These are phyloP conservation scores for Lissonota sp. DNA, from an alignment of 2,888 invertebrate species.

Conservation along the genomic window DNA sequence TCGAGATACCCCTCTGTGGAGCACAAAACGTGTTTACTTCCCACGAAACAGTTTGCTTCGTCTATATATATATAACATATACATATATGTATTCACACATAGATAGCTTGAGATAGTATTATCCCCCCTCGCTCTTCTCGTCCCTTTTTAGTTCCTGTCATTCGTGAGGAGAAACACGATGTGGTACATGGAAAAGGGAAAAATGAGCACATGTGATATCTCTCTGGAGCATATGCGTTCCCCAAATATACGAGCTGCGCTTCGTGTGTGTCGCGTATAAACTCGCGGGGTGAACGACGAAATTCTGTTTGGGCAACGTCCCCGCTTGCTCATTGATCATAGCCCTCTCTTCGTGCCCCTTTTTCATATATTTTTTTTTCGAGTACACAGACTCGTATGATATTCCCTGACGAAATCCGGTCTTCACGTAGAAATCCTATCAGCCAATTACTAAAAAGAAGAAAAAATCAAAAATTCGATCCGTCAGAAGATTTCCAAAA, in stretches of 20 bases:
- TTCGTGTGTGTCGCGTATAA: constrained; percentile 53
- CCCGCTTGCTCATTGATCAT: constrained; percentile 29
- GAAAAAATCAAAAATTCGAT: too few species aligned
- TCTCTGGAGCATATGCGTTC: constrained; percentile 55
- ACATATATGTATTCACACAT: not conserved
- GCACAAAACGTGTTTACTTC: constrained; percentile 58
- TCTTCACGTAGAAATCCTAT: not conserved
- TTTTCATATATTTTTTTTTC: constrained; percentile 23
- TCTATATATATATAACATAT: constrained; percentile 2
- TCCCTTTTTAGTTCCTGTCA: constrained; percentile 56
- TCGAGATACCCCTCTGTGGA: not conserved
- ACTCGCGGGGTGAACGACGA: constrained; percentile 50
- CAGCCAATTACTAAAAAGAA: too few species aligned
- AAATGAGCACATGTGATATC: constrained; percentile 59
- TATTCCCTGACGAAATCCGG: constrained; percentile 8
- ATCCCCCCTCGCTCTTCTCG: constrained; percentile 34
- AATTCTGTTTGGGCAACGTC: constrained; percentile 56
- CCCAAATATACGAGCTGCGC: constrained; percentile 39
- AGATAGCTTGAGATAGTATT: constrained; percentile 18
- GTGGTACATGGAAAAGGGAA: constrained; percentile 21
- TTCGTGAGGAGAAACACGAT: constrained; percentile 48
- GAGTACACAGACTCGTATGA: constrained; percentile 35
- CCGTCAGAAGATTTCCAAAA: too few species aligned
- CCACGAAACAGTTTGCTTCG: constrained; percentile 50
- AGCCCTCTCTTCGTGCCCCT: constrained; percentile 27